These are phyloP conservation scores for Ferdinandea cuprea DNA, from an alignment of 2,888 invertebrate species.

Conservation along the genomic window DNA sequence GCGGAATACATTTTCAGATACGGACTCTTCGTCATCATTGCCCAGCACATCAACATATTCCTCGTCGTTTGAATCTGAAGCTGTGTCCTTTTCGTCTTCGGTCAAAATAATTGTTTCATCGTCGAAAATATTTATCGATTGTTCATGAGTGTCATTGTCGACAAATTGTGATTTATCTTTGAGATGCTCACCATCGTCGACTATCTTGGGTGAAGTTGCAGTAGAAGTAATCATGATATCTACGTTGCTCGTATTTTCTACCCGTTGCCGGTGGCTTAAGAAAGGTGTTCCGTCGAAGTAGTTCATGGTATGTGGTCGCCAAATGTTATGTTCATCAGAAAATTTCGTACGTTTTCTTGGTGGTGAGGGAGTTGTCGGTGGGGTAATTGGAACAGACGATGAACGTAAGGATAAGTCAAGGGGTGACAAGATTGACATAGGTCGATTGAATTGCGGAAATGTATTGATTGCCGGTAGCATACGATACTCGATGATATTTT, in stretches of 20 bases:
- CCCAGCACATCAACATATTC: slow-evolving; percentile 81
- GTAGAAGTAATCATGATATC: slow-evolving; percentile 18
- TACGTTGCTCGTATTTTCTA: slow-evolving; percentile 45
- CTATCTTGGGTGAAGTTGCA: slow-evolving; percentile 34
- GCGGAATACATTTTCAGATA: slow-evolving; percentile 29
- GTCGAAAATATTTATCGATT: slow-evolving; percentile 76
- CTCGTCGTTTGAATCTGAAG: slow-evolving; percentile 81
- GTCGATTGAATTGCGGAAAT: slow-evolving; percentile 81
- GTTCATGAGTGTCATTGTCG: slow-evolving; percentile 60
- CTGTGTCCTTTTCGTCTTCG: slow-evolving; percentile 80
- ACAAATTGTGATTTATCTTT: slow-evolving; percentile 62
- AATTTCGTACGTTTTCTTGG: slow-evolving; percentile 81
- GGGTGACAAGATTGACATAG: slow-evolving; percentile 80
- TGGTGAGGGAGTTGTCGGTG: slow-evolving; percentile 83
- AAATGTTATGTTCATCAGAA: slow-evolving; percentile 80
- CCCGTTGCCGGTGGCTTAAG: slow-evolving; percentile 26
- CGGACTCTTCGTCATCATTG: slow-evolving; percentile 79
- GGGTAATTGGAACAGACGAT: slow-evolving; percentile 81
- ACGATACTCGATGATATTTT: slow-evolving; percentile 78
- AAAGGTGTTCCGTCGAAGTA: slow-evolving; percentile 71
- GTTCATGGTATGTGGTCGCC: slow-evolving; percentile 80
- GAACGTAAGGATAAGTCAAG: slow-evolving; percentile 82
- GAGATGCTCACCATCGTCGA: slow-evolving; percentile 78
- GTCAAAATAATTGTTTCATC: slow-evolving; percentile 82
- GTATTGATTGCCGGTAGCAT: slow-evolving; percentile 81